phyloP scores from a whole-genome alignment of 1,140 invertebrate species.

The Thaumetopoea pityocampa region DNA sequence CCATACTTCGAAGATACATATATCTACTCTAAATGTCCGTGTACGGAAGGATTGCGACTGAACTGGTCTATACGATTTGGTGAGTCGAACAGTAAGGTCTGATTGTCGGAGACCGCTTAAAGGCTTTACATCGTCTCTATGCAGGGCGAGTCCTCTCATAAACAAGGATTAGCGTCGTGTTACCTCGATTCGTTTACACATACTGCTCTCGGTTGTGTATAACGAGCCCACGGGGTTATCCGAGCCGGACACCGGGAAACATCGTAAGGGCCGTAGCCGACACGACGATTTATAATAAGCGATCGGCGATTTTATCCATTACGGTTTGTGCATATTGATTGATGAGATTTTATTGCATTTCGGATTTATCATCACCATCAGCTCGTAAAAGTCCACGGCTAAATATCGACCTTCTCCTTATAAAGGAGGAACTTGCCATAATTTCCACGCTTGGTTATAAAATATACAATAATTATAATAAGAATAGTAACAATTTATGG shows the following conservation, averaged over 20 bases:
- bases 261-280: too few relatives aligned
- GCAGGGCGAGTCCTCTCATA: constrained; percentile 49
- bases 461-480: too few relatives aligned
- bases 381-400: too few relatives aligned
- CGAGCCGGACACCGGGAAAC: constrained; percentile 60
- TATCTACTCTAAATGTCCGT: constrained; percentile 16
- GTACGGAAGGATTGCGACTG: constrained; percentile 30
- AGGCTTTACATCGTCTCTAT: constrained; percentile 48
- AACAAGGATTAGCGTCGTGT: constrained; percentile 70
- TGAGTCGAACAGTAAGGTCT: constrained; percentile 33
- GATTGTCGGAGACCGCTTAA: constrained; percentile 48
- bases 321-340: too few relatives aligned
- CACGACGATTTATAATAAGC: too few relatives aligned
- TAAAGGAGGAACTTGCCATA: too few relatives aligned
- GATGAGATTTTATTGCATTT: too few relatives aligned
- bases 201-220: constrained; percentile 58
- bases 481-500: too few relatives aligned
- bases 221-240: constrained; percentile 55
- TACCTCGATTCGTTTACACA: constrained; percentile 67
- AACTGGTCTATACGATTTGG: constrained; percentile 24
- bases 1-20: constrained; percentile 27
- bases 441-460: too few relatives aligned
- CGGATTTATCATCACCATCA: too few relatives aligned
- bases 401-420: too few relatives aligned
- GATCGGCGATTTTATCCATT: too few relatives aligned